Percentiles rank a stretch among this genome's conserved stretches.
These are phyloP conservation scores for Mandrillus leucophaeus DNA, from an alignment of 2,113 vertebrate species.

Conservation along the genomic window DNA sequence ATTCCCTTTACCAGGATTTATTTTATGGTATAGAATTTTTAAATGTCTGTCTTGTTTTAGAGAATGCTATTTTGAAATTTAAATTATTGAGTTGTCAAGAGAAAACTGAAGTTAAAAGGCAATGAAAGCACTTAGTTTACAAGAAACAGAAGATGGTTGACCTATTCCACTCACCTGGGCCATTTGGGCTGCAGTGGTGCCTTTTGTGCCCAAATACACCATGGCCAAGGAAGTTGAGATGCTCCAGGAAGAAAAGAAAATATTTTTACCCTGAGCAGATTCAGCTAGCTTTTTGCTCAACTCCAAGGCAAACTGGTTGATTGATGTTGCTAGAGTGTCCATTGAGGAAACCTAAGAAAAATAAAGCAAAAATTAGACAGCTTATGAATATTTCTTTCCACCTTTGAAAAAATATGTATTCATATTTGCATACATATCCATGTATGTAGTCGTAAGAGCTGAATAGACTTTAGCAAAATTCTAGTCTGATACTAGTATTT, in stretches of 20 bases:
- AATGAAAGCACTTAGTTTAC: not conserved
- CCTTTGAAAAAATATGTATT: not conserved
- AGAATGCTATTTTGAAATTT: not conserved
- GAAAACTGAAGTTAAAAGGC: not conserved
- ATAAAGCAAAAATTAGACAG: not conserved
- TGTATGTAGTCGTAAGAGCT: not conserved
- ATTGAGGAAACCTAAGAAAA: constrained; percentile 78
- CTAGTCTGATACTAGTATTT: not conserved
- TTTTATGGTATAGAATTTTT: not conserved
- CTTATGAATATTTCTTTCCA: not conserved
- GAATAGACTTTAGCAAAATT: not conserved
- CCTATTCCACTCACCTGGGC: constrained; percentile 81
- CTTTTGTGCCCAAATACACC: constrained; percentile 86
- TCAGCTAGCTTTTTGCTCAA: constrained; percentile 83
- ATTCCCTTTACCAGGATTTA: not conserved
- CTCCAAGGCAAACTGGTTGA: constrained; percentile 85
- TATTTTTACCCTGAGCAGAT: constrained; percentile 69
- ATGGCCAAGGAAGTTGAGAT: constrained; percentile 87
- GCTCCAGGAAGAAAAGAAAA: constrained; percentile 88
- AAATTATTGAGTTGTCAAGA: not conserved
- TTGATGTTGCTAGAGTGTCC: constrained; percentile 82
- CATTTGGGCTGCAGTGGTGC: constrained; percentile 86
- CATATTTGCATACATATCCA: not conserved
- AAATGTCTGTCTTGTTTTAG: not conserved
- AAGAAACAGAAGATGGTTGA: rapidly evolving